phyloP scores from a whole-genome alignment of 2,797 vertebrate genomes.

The Onychomys leucogaster region DNA sequence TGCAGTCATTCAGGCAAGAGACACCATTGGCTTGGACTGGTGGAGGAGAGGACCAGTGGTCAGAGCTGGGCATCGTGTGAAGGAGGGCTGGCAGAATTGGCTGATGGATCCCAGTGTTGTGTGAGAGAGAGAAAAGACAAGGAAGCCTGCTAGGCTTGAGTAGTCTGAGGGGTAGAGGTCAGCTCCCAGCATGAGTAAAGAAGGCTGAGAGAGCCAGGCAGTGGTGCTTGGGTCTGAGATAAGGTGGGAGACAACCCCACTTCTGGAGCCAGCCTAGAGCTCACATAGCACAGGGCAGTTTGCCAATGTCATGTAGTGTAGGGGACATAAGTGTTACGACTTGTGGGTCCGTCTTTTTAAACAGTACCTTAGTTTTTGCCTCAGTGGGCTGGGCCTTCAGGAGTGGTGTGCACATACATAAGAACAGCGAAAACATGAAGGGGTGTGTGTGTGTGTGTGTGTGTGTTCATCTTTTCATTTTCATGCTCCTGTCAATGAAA shows the following conservation, averaged over 20 bases:
- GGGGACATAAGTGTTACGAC: neutral
- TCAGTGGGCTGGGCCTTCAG: neutral
- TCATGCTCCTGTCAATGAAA: constrained; percentile 21
- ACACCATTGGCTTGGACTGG: neutral
- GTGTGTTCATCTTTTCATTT: neutral
- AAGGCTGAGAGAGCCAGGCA: neutral
- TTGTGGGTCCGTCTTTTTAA: neutral
- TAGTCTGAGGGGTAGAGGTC: neutral
- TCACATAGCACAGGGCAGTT: neutral
- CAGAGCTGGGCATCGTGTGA: neutral
- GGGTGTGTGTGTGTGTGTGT: neutral
- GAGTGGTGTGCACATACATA: neutral
- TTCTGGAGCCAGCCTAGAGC: neutral
- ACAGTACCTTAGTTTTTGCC: neutral
- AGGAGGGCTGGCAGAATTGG: neutral
- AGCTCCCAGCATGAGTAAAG: neutral
- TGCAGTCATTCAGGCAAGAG: neutral
- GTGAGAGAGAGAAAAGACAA: neutral
- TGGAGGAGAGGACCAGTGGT: neutral
- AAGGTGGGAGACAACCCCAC: neutral
- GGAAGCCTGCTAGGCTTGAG: neutral
- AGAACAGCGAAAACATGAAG: neutral
- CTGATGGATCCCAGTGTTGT: neutral
- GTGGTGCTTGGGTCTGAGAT: neutral
- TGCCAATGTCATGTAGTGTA: neutral